A percentile compares a stretch with the other conserved stretches of the same genome.
These are phyloP conservation scores for Lasioglossum calceatum DNA, from an alignment of 2,888 invertebrate species.

Conservation along the genomic window DNA sequence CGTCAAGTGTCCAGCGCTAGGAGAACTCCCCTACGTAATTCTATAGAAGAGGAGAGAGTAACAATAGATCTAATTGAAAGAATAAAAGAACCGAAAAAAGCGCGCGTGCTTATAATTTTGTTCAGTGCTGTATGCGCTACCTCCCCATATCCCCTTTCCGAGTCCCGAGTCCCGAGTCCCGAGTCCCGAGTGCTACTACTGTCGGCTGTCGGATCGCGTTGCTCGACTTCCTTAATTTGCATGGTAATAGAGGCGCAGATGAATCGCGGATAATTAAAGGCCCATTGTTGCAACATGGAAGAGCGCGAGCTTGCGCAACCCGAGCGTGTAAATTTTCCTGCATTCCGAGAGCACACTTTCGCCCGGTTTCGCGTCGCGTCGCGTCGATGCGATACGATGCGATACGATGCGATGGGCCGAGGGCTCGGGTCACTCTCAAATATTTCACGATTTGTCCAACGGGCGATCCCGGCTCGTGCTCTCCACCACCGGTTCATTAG, in stretches of 20 bases:
- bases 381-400: neutral
- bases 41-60: neutral
- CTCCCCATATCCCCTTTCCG: too few species aligned
- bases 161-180: too few species aligned
- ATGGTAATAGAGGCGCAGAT: conserved; percentile 60
- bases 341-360: conserved; percentile 57
- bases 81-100: neutral
- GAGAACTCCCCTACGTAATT: neutral
- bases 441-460: conserved; percentile 22
- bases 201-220: conserved; percentile 45
- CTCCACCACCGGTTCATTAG: neutral
- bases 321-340: conserved; percentile 64
- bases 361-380: conserved; percentile 23
- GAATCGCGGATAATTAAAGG: conserved; percentile 67
- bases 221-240: conserved; percentile 67
- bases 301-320: conserved; percentile 46
- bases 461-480: neutral
- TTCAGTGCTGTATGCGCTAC: neutral
- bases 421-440: conserved; percentile 12
- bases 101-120: neutral
- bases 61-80: neutral
- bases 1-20: neutral
- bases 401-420: neutral
- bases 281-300: conserved; percentile 60
- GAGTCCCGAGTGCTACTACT: neutral